Base-by-base conservation (phyloP, 1,140 invertebrate species). In the Batillaria attramentaria region DNA sequence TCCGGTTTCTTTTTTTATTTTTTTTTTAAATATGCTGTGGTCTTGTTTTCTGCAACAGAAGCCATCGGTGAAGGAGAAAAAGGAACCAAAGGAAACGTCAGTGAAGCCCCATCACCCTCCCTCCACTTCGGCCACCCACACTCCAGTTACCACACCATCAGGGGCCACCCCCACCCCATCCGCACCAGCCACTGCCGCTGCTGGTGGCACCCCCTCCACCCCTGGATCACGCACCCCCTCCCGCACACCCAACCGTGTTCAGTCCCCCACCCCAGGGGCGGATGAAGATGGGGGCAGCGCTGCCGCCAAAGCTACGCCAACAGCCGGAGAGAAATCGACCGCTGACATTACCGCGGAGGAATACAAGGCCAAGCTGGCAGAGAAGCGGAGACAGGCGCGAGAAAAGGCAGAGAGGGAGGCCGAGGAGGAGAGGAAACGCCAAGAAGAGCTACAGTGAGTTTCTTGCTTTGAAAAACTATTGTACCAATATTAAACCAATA, bases 351-450 rank as follows among this genome's bases (percentile, higher is more conserved):
- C 79, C 31, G 83, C 86, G 54, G 87, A 88, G 73, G 88, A 89
- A 50, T 90, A 90, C 83, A 89, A 89, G 75, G 85, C 87, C 75
- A 87, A 88, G 68, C 79, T 90, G 66, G 89, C 89, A n/a, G 89
- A 90, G 81, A 87, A 87, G 72, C 73, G 89, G 62, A 83, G 89
- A 65, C 84, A 87, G 73, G 88, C 88, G 0, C 79, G 89, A 72
- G 88, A 89, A 81, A 89, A 87, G 78, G 89, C 89, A 28, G 89
- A 90, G 72, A 85, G 81, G 77, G 88, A 89, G 54, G 88, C 88
- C 33, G 88, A 89, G 79, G 76, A 87, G 42, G 88, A 89, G 78
- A 86, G 89, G 78, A 84, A 85, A 70, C 81, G 81, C 54, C 83
- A 85, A 60, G 88, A 89, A 72, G 84, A 86, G 70, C 54, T 81